Evolutionary conservation across 2,888 invertebrate species (phyloP), one percentile per base, ranked within the genome.

Genomic region (Oasisia sp.): DNA sequence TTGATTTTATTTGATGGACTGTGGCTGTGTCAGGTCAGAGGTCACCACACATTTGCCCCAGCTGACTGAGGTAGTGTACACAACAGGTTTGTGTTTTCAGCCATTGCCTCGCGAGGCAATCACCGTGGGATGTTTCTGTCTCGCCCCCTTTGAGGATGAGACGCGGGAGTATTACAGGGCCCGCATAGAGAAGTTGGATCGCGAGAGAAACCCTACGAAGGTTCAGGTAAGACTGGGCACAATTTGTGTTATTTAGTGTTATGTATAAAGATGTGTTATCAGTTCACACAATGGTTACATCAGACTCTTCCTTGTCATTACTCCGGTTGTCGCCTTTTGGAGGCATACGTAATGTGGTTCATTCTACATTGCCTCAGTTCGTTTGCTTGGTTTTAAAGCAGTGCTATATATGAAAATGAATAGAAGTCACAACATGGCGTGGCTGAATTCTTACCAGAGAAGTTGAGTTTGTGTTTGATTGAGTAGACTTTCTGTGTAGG

Each of bases 81-180:
- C 56, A 56, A 74, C 5, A 27, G 19, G 7, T 74, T 19, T 74
- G 74, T 74, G 74, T 74, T 74, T 50, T 74, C 74, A 74, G 74
- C 74, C 74, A n/a, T 7, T 74, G 74, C 74, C 74, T 74, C 74
- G 74, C 7, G 74, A 74, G 74, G 19, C n/a, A 27, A 50, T 91
- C 12, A 56, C 32, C 19, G 32, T 74, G 32, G 92, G 92, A 14
- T 45, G 44, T 9, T n/a, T 92, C 91, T 92, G 92, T 74, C 91
- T 92, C 4, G 92, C 92, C 32, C 91, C 90, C n/a, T 92, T 56
- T 45, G 89, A 74, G 89, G 92, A 92, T 44, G 32, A 89, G 32
- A 50, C 89, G 7, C 32, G 32, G n/a, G 91, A 90, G 74, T 92
- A 92, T 74, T 92, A 92, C 92, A 32, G 92, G 32, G 74, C 74